phyloP scores from a whole-genome alignment of 2,888 invertebrate genomes.

The Chamaedrilus cognettii region DNA sequence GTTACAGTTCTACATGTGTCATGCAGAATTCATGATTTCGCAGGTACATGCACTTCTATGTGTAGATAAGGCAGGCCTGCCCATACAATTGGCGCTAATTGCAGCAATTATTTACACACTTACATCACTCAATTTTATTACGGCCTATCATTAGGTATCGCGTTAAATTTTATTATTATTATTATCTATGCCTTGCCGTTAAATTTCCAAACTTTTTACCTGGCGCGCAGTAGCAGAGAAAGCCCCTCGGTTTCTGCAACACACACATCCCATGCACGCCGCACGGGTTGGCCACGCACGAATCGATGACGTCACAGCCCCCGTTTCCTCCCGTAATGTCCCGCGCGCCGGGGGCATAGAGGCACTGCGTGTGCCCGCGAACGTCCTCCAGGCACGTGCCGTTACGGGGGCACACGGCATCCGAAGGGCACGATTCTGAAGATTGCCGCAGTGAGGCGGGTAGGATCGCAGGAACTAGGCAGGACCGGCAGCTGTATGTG shows the following conservation, averaged over 20 bases:
- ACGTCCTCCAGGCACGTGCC: neutral
- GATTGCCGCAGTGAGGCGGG: too few relatives aligned
- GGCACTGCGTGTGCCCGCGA: neutral
- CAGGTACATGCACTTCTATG: neutral
- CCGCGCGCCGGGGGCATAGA: neutral
- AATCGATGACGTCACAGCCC: constrained; percentile 2
- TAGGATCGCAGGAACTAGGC: neutral
- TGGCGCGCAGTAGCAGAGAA: neutral
- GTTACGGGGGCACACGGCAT: neutral
- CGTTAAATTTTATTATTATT: neutral
- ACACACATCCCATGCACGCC: neutral
- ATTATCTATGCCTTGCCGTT: too few relatives aligned
- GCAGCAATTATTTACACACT: neutral
- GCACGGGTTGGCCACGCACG: neutral
- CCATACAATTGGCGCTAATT: neutral
- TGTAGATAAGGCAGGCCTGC: neutral
- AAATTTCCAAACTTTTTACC: neutral
- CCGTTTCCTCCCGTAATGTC: too few relatives aligned
- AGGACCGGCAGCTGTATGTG: neutral
- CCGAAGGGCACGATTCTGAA: too few relatives aligned
- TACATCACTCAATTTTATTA: neutral
- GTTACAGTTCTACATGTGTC: too few relatives aligned
- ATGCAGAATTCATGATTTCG: too few relatives aligned
- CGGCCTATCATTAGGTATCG: neutral
- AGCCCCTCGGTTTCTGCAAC: neutral